Base-by-base conservation (phyloP, 2,888 invertebrate species). In the Microdon myrmicae region DNA sequence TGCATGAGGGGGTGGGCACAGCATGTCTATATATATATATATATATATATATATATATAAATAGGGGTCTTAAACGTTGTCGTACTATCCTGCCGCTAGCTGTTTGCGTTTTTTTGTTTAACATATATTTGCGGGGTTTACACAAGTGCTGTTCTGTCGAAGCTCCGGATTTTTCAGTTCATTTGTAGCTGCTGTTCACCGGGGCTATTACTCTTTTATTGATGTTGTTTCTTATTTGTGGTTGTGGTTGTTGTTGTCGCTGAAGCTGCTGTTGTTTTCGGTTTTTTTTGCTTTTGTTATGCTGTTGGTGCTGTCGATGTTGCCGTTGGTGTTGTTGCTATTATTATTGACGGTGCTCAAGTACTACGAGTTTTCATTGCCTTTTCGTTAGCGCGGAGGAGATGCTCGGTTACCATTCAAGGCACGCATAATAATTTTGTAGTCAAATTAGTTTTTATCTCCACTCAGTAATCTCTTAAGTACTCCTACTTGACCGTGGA, bases 381-480 rank as follows among this genome's bases (percentile, higher is more conserved):
- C 53, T 58, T 41, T 23, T 53, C 35, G 41, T 26, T 48, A 41
- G 58, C n/a, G n/a, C 39, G 53, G 45, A 51, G 56, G 56, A 64
- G 64, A 64, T 51, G 32, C 41, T 58, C 23, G 53, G 64, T 64
- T 64, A 58, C 53, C 58, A 64, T 64, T 58, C 64, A 45, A 64
- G 53, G 58, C 64, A 64, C 58, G 64, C 64, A 64, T 58, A 47
- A 58, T 64, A 58, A 64, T 64, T 64, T 64, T 58, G 64, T 58
- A 64, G 64, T 64, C 64, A 64, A 64, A 64, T 64, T 64, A 64
- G 64, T 64, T 64, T 64, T 64, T 64, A 64, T 64, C 64, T 58
- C 10, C 8, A 47, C 47, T 53, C 58, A 58, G 64, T 53, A 58
- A 64, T 64, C 64, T 58, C 58, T 47, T 45, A 58, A 45, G 61